Evolutionary conservation across 2,113 vertebrate genomes (phyloP).

Genomic region (Peromyscus maniculatus): DNA sequence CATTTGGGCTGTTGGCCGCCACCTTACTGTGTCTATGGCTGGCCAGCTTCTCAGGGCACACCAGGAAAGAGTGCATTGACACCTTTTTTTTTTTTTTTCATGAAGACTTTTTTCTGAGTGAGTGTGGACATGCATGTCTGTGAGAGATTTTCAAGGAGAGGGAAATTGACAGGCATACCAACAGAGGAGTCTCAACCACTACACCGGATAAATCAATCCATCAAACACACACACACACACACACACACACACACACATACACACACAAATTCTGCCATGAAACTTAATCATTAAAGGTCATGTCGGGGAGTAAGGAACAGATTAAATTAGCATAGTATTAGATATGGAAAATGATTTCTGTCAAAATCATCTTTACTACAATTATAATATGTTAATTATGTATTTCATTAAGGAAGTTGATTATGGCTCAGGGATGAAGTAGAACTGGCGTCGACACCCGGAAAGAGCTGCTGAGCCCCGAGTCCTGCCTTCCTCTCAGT

Average conservation of each 20-base stretch:
- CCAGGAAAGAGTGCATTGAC: neutral
- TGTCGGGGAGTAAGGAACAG: conserved; percentile 98
- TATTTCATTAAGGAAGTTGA: conserved; percentile 99
- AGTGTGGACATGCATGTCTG: neutral
- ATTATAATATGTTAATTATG: conserved; percentile 99
- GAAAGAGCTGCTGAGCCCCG: conserved; percentile 94
- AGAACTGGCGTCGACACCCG: conserved; percentile 96
- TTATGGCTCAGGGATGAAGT: conserved; percentile 98
- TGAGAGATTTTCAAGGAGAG: conserved; percentile 9
- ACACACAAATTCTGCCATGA: conserved; percentile 92
- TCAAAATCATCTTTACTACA: conserved; percentile 99
- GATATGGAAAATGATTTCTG: conserved; percentile 99
- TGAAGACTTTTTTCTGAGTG: neutral
- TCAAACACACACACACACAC: conserved; percentile 82
- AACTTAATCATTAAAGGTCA: conserved; percentile 99
- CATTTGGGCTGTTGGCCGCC: neutral
- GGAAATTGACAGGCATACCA: conserved; percentile 86
- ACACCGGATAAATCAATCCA: conserved; percentile 94
- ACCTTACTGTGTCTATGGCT: neutral
- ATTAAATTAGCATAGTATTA: conserved; percentile 99
- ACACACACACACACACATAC: conserved; percentile 15
- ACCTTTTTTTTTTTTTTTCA: conserved; percentile 48
- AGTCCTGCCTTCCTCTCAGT: conserved; percentile 76
- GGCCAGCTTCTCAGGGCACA: neutral
- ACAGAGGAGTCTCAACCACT: conserved; percentile 87